Conservation (phyloP, 30 jellyfish, hydroid and myxozoan genomes). For the Sanderia malayensis region DNA sequence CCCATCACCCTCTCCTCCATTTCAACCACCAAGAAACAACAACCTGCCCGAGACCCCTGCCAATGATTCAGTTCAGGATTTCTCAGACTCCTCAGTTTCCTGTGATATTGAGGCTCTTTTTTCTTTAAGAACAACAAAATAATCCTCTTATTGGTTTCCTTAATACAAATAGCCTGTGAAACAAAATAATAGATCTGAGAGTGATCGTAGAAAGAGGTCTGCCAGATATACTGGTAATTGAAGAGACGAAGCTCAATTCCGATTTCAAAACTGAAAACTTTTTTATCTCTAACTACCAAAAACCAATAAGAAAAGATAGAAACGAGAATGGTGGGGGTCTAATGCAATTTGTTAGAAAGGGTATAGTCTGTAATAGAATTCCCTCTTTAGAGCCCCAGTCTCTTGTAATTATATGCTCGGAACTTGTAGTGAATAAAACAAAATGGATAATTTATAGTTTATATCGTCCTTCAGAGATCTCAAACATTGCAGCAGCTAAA, state of each 20-base stretch:
- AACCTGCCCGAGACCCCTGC: background rate
- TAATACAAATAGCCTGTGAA: conserved; percentile 16
- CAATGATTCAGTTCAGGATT: too few relatives aligned
- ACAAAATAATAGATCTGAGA: conserved; percentile 16
- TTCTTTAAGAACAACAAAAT: background rate
- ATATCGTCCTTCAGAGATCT: too few relatives aligned
- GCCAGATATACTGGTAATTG: conserved; percentile 15
- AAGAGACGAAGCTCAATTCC: conserved; percentile 20
- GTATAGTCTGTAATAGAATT: too few relatives aligned
- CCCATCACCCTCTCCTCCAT: background rate
- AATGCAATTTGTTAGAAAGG: too few relatives aligned
- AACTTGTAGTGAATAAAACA: too few relatives aligned
- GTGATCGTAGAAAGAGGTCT: conserved; percentile 15
- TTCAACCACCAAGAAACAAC: background rate
- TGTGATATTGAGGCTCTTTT: conserved; percentile 12
- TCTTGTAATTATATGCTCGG: too few relatives aligned
- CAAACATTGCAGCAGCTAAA: too few relatives aligned
- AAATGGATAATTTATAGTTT: too few relatives aligned
- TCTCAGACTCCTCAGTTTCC: conserved; percentile 6
- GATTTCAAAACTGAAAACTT: background rate
- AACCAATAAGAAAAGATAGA: too few relatives aligned
- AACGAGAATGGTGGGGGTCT: too few relatives aligned
- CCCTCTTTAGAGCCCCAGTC: too few relatives aligned
- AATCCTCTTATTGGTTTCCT: conserved; percentile 16
- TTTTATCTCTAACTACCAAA: background rate